Evolutionary conservation across 2,888 invertebrate genomes (phyloP).

Genomic region (Germaria angustata): DNA sequence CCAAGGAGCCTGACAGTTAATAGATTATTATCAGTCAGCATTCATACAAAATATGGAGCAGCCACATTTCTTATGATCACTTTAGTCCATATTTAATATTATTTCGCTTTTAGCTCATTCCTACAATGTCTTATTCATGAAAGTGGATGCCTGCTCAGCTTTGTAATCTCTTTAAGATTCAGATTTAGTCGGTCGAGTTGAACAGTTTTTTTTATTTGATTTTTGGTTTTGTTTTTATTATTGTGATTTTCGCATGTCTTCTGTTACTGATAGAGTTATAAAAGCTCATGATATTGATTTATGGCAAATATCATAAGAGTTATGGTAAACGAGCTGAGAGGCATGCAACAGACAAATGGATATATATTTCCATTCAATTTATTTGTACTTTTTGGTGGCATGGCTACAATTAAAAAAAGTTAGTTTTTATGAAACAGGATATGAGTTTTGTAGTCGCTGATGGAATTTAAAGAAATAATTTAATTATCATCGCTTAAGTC

Average conservation of each 20-base stretch:
- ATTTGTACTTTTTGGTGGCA: background rate
- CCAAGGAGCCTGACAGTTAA: no score
- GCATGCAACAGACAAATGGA: slow-evolving; percentile 7
- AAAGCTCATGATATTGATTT: slow-evolving; percentile 60
- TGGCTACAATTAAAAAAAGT: background rate
- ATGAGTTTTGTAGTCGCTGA: slow-evolving; percentile 7
- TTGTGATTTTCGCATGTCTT: background rate
- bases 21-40: background rate
- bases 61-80: background rate
- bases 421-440: no score
- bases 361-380: slow-evolving; percentile 5
- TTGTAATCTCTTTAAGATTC: slow-evolving; percentile 4
- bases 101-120: no score
- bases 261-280: slow-evolving; percentile 59
- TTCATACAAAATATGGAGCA: slow-evolving; percentile 26
- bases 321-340: slow-evolving; percentile 49
- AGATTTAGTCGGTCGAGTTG: background rate
- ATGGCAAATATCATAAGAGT: slow-evolving; percentile 60
- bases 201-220: background rate
- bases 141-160: background rate
- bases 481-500: slow-evolving; percentile 44
- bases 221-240: background rate
- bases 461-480: slow-evolving; percentile 37
- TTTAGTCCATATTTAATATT: no score
- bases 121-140: background rate